phyloP scores from a whole-genome alignment of 2,113 vertebrate genomes.

The Strigops habroptila region DNA sequence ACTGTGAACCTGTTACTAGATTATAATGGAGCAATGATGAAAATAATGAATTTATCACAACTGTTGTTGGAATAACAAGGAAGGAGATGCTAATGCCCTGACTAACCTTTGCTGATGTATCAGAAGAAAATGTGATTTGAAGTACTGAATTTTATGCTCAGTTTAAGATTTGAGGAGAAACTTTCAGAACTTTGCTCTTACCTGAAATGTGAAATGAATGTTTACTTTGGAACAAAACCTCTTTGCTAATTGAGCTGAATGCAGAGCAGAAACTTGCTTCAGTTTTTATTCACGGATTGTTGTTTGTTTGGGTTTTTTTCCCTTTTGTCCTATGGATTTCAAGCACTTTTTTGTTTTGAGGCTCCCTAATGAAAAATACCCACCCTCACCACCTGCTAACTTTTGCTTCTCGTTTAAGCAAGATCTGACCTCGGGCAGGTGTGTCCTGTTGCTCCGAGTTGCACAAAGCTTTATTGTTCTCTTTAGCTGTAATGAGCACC shows the following conservation, averaged over 20 bases:
- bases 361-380: neutral
- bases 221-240: neutral
- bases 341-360: neutral
- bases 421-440: neutral
- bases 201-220: neutral
- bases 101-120: neutral
- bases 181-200: neutral
- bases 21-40: constrained; percentile 39
- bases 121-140: neutral
- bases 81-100: neutral
- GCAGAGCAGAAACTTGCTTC: neutral
- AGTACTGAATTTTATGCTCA: neutral
- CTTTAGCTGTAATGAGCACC: neutral
- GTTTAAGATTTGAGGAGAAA: neutral
- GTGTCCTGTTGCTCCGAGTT: neutral
- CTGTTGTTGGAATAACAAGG: constrained; percentile 6
- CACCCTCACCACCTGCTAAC: no score
- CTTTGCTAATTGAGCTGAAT: neutral
- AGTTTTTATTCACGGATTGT: neutral
- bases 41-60: constrained; percentile 42
- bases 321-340: neutral
- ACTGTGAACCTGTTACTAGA: constrained; percentile 40
- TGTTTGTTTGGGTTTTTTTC: neutral
- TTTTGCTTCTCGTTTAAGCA: neutral
- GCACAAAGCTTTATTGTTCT: neutral